These are phyloP conservation scores for Heliconius hewitsoni DNA, from an alignment of 1,140 invertebrate species.

Conservation along the genomic window DNA sequence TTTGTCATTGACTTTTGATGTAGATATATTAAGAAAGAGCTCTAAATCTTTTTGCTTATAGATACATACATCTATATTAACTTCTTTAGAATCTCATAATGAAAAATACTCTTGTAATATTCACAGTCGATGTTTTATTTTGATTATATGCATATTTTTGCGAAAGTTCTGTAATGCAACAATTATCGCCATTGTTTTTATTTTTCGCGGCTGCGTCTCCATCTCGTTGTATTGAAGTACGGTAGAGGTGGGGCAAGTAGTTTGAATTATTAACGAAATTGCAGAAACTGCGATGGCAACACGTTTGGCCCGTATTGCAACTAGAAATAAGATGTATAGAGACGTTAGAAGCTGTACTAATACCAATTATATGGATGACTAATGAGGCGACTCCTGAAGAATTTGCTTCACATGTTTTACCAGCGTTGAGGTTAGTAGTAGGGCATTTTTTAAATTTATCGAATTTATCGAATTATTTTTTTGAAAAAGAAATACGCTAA, in stretches of 20 bases:
- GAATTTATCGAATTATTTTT: too few species aligned
- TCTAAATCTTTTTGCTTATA: neutral
- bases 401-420: slow-evolving; percentile 88
- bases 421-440: slow-evolving; percentile 58
- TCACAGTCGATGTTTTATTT: slow-evolving; percentile 1
- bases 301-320: slow-evolving; percentile 94
- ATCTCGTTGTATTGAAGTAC: neutral
- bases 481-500: too few species aligned
- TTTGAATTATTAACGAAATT: slow-evolving; percentile 54
- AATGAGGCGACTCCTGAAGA: slow-evolving; percentile 92
- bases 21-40: too few species aligned
- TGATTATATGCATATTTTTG: slow-evolving; percentile 7
- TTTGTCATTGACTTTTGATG: neutral
- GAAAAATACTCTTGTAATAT: neutral
- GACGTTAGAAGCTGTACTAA: slow-evolving; percentile 92
- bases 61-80: neutral
- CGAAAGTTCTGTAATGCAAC: neutral
- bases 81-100: neutral
- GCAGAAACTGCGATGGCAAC: slow-evolving; percentile 97
- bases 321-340: slow-evolving; percentile 92
- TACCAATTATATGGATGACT: slow-evolving; percentile 93
- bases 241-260: neutral
- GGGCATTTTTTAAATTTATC: too few species aligned
- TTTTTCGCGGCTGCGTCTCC: neutral
- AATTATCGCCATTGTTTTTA: neutral